Evolutionary conservation across 2,113 vertebrate species (phyloP).

Genomic region (Willisornis vidua): DNA sequence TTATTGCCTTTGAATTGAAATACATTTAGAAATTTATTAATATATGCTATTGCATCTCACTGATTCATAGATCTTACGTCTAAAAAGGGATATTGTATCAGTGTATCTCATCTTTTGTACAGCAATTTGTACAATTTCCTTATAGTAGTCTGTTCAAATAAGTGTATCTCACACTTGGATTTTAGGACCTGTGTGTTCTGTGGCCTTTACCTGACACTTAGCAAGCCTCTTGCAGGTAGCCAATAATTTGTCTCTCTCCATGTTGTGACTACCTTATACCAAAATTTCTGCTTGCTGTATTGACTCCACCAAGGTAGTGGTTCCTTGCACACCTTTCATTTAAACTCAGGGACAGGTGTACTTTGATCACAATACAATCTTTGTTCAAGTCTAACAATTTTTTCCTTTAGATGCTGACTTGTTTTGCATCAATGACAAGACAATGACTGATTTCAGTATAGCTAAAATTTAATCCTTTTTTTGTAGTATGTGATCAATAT

Average conservation of each 20-base stretch:
- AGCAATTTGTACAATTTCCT: not conserved
- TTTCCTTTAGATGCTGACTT: not conserved
- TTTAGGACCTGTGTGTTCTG: not conserved
- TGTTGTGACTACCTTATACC: not conserved
- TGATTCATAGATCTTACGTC: not conserved
- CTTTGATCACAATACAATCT: not conserved
- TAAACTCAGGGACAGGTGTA: fast-evolving
- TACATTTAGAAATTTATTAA: not conserved
- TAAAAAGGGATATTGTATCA: not conserved
- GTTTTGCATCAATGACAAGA: not conserved
- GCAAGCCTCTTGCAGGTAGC: not conserved
- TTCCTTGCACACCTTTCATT: not conserved
- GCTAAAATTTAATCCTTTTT: not conserved
- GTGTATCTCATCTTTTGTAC: not conserved
- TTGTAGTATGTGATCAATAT: not conserved
- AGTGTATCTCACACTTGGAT: not conserved
- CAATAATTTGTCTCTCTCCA: not conserved
- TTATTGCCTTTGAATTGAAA: not conserved
- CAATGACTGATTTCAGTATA: not conserved
- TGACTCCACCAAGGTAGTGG: not conserved
- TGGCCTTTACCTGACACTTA: not conserved
- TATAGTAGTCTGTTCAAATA: not conserved
- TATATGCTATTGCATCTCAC: not conserved
- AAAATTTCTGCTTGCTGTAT: not conserved
- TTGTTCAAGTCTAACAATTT: not conserved